Evolutionary conservation across 2,797 vertebrate species (phyloP).

Genomic region (Crocidura indochinensis): DNA sequence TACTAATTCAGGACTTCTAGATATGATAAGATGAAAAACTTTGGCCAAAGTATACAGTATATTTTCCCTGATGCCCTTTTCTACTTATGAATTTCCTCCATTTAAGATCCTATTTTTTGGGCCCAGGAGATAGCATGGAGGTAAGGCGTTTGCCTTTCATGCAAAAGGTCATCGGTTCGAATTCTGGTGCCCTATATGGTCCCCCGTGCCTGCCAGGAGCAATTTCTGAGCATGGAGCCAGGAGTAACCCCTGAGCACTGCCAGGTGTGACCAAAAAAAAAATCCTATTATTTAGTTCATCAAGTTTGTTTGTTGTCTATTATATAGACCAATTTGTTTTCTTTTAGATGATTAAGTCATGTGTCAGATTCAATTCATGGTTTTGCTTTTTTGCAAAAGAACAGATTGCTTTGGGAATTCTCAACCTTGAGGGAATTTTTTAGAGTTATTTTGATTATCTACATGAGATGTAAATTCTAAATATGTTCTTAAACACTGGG

Average conservation of each 20-base stretch:
- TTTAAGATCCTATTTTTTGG: slow-evolving; percentile 57
- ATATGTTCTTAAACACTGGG: not conserved
- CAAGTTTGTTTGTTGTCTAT: slow-evolving; percentile 70
- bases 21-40: slow-evolving; percentile 35
- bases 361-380: slow-evolving; percentile 72
- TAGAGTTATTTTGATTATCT: slow-evolving; percentile 54
- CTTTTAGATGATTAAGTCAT: slow-evolving; percentile 70
- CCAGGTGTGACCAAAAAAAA: too few species aligned
- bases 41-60: slow-evolving; percentile 1
- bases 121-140: too few species aligned
- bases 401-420: slow-evolving; percentile 64
- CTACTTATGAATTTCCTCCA: slow-evolving; percentile 58
- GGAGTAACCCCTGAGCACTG: too few species aligned
- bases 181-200: too few species aligned
- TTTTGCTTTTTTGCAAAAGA: slow-evolving; percentile 64
- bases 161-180: too few species aligned
- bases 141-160: too few species aligned
- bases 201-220: too few species aligned
- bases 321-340: slow-evolving; percentile 63
- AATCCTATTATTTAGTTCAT: slow-evolving; percentile 71
- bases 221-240: too few species aligned
- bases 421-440: slow-evolving; percentile 62
- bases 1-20: slow-evolving; percentile 26
- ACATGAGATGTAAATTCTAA: slow-evolving; percentile 5
- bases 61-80: slow-evolving; percentile 27